Conservation (phyloP, 2,113 vertebrate genomes). For the Antidorcas marsupialis region DNA sequence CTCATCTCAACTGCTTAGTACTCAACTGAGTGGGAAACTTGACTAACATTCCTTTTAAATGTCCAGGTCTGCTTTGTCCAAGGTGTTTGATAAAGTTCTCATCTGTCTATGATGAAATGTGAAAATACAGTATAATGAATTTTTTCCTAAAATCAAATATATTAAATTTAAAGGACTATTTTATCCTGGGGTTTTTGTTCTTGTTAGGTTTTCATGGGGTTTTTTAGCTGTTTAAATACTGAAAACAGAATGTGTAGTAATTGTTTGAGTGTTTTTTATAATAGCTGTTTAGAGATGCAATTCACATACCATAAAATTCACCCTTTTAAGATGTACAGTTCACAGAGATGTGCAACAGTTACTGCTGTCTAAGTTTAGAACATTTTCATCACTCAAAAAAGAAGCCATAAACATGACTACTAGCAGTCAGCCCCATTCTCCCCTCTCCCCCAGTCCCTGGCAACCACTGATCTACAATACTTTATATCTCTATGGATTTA, state of each 20-base stretch:
- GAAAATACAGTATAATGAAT: neutral
- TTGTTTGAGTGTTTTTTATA: neutral
- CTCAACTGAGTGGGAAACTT: neutral
- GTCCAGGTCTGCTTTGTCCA: neutral
- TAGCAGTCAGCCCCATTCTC: neutral
- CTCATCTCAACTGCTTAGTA: neutral
- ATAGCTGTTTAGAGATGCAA: neutral
- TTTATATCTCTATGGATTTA: neutral
- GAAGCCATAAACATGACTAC: neutral
- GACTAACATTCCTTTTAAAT: neutral
- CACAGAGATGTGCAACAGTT: neutral
- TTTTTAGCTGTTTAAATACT: constrained; percentile 36
- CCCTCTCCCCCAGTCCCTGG: neutral
- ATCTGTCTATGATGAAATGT: neutral
- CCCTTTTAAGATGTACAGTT: neutral
- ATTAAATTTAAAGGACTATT: neutral
- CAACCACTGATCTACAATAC: neutral
- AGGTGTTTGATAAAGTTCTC: neutral
- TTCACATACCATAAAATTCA: neutral
- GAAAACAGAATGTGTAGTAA: neutral
- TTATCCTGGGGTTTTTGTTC: constrained; percentile 20
- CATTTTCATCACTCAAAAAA: neutral
- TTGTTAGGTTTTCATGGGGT: neutral
- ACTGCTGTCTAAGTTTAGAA: neutral
- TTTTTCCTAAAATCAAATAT: constrained; percentile 26